Evolutionary conservation across 2,888 invertebrate species (phyloP), one percentile per base, ranked within the genome.

Genomic region (Endotricha flammealis): DNA sequence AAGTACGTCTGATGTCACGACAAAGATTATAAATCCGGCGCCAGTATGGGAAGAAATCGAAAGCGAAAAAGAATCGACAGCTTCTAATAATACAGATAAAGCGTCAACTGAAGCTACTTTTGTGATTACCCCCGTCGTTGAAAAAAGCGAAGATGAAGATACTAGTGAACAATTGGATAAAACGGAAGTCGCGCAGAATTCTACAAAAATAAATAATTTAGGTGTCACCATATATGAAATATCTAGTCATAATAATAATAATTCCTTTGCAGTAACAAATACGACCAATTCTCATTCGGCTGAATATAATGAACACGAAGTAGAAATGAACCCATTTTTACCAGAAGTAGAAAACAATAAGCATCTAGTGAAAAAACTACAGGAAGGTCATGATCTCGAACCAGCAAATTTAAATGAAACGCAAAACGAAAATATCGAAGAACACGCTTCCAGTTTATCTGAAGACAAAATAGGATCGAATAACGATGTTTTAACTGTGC

Each of bases 321-420:
- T 89, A 28, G 89, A 89, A 51, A 91, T 91, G 90, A 90, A 90
- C 41, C 91, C 91, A 3, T 91, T 91, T 57, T 69, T 92, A 50
- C 91, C 91, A 4, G 91, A 91, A 57, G 79, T 88, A 10, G 90
- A 91, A 63, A 90, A 87, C 45, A 88, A 90, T 54, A 90, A 88
- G 49, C 87, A 83, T 8, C 76, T 90, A 17, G 86, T 90, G 1
- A 88, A 89, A 54, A 90, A 88, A 53, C 66, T 90, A n/a, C 88
- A 89, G 65, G 87, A 88, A 50, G 89, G 87, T 1, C 83, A 87
- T 51, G 87, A 88, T 44, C 53, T 88, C 32, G 86, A 87, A 44
- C 74, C 74, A 1, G 58, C 51, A 11, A 83, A 65, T 48, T 45
- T 74, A 44, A 87, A 80, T 44, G 83, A 77, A 56, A 86, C 73